Base-by-base conservation (phyloP, 2,113 vertebrate species). In the Melanocharis versteri region DNA sequence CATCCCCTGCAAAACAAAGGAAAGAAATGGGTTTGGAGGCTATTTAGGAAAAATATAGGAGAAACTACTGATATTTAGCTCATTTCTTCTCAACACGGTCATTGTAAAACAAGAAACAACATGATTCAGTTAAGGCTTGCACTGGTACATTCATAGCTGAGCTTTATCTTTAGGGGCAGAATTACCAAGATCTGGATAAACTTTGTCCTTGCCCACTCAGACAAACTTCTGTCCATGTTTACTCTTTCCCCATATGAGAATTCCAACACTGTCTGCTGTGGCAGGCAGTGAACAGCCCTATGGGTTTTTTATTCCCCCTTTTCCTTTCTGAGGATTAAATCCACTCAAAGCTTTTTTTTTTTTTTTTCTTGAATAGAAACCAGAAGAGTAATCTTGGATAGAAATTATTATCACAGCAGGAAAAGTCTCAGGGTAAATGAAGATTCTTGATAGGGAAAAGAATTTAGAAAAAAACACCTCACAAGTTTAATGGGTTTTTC, bases 1-100 rank as follows among this genome's bases (percentile, higher is more conserved):
- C 97, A 9, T 98, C 98, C 93, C 98, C 99, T 99, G 98, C 80
- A 95, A 98, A 0, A 93, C 9, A 90, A 47, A 95, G 11, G 37
- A 13, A 60, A 57, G n/a, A 47, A 62, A 72, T 2, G 6, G 8
- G 6, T 39, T 51, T 70, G 37, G 91, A 61, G 91, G 65, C 27
- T 39, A 15, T 7, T 50, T 23, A 39, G 16, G 47, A 10, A 9
- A 9, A 70, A 48, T 28, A 66, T 0, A 50, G 23, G 31, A 15
- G 7, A 83, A 66, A 11, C 2, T 31, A 58, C 8, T 1, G 4
- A 16, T 53, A 61, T 28, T 71, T 64, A 75, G 6, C 60, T 71
- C 3, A 11, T 83, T 92, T 69, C 28, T 86, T 73, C 31, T 56
- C 48, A 75, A 61, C 60, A 23, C 1, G 3, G 54, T 19, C 66